phyloP scores from a whole-genome alignment of 35 echinoderm and acorn worm genomes.

The Acanthaster planci region DNA sequence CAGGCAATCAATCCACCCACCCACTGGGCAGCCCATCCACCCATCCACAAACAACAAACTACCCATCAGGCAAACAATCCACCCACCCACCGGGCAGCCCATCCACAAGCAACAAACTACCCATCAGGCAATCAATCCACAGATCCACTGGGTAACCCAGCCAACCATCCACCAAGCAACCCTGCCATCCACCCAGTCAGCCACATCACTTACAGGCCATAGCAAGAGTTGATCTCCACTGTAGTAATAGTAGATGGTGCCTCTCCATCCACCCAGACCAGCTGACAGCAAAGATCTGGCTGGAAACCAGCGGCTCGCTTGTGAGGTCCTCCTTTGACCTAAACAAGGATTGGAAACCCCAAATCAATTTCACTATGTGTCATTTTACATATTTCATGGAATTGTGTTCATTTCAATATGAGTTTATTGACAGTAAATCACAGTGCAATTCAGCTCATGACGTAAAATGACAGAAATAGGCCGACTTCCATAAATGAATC shows the following conservation, averaged over 20 bases:
- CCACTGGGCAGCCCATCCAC: not conserved
- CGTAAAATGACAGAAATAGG: no score
- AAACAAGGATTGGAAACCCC: no score
- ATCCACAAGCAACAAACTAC: not conserved
- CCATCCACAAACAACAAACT: not conserved
- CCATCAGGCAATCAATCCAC: not conserved
- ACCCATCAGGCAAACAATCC: not conserved
- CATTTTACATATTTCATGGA: no score
- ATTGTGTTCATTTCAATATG: no score
- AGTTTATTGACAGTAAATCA: no score
- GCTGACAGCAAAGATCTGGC: constrained; percentile 76
- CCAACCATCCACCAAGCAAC: no score
- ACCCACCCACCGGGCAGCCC: not conserved
- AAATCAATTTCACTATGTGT: no score
- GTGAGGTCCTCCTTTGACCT: constrained; percentile 65
- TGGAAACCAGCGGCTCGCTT: constrained; percentile 78
- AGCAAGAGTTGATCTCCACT: constrained; percentile 80
- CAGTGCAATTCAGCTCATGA: no score
- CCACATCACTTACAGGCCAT: constrained; percentile 82
- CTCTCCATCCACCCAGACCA: constrained; percentile 91
- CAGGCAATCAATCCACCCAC: not conserved
- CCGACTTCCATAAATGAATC: no score
- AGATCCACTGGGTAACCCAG: not conserved
- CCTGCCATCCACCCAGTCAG: no score
- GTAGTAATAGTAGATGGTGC: constrained; percentile 78